Evolutionary conservation across 2,113 vertebrate species (phyloP).

Genomic region (Vimba vimba): DNA sequence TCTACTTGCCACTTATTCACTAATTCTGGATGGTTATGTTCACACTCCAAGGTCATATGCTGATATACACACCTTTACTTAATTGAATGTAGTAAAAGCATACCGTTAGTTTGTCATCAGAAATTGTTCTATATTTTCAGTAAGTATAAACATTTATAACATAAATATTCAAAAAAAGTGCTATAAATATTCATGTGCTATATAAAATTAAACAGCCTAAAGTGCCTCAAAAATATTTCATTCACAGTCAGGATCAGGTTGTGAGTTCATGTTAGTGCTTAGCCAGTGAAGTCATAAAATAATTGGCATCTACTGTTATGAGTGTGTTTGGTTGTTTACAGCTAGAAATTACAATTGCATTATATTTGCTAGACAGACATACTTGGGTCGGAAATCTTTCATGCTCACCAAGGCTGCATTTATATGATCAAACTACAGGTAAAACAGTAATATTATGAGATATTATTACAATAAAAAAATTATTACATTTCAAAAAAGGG

Average conservation of each 20-base stretch:
- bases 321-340: not conserved
- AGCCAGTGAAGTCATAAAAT: not conserved
- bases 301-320: not conserved
- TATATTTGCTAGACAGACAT: not conserved
- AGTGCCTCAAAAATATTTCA: not conserved
- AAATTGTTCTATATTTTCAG: not conserved
- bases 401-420: too few relatives aligned
- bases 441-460: not conserved
- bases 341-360: not conserved
- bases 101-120: not conserved
- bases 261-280: not conserved
- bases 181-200: not conserved
- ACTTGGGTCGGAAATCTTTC: too few relatives aligned
- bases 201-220: not conserved
- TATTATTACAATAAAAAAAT: not conserved
- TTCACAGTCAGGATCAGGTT: not conserved
- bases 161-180: not conserved
- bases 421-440: not conserved
- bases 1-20: not conserved
- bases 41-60: conserved; percentile 20
- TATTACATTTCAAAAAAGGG: not conserved
- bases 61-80: not conserved
- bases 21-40: not conserved
- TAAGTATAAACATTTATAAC: not conserved
- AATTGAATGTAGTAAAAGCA: not conserved